phyloP scores from a whole-genome alignment of 2,888 invertebrate genomes.

The Volucella inanis region DNA sequence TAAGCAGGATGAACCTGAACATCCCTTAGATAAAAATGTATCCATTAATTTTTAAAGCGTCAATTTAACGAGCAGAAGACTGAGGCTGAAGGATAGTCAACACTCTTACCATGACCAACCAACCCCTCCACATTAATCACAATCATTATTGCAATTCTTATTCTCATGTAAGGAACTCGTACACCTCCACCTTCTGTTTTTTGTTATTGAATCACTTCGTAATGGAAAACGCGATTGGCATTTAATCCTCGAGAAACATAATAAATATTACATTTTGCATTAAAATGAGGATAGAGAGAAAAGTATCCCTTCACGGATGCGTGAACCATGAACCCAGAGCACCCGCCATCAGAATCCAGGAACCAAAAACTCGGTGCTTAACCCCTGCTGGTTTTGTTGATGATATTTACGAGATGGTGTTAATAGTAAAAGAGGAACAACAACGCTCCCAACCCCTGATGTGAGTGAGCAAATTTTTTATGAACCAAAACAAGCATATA shows the following conservation, averaged over 20 bases:
- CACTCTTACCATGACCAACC: conserved; percentile 18
- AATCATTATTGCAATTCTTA: conserved; percentile 55
- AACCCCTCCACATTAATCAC: conserved; percentile 63
- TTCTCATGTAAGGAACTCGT: not conserved
- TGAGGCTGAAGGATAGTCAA: conserved; percentile 4
- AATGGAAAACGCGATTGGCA: conserved; percentile 69
- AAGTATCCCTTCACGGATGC: conserved; percentile 25
- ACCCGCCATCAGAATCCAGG: too few species aligned
- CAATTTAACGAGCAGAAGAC: conserved; percentile 57
- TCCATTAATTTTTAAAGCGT: conserved; percentile 54
- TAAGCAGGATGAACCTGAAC: not conserved
- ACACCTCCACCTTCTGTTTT: not conserved
- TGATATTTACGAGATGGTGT: conserved; percentile 65
- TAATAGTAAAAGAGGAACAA: conserved; percentile 51
- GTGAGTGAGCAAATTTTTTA: conserved; percentile 71
- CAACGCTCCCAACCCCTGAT: conserved; percentile 2
- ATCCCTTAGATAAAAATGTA: conserved; percentile 19
- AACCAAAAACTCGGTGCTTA: not conserved
- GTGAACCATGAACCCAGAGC: too few species aligned
- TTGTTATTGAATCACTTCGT: conserved; percentile 67
- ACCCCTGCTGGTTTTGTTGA: conserved; percentile 54
- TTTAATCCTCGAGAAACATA: conserved; percentile 65
- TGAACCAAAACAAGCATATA: conserved; percentile 72
- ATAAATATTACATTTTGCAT: conserved; percentile 72
- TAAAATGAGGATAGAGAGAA: conserved; percentile 45